Evolutionary conservation across 1,140 invertebrate genomes (phyloP), one percentile per base, ranked within the genome.

Genomic region (Brachystomella parvula): DNA sequence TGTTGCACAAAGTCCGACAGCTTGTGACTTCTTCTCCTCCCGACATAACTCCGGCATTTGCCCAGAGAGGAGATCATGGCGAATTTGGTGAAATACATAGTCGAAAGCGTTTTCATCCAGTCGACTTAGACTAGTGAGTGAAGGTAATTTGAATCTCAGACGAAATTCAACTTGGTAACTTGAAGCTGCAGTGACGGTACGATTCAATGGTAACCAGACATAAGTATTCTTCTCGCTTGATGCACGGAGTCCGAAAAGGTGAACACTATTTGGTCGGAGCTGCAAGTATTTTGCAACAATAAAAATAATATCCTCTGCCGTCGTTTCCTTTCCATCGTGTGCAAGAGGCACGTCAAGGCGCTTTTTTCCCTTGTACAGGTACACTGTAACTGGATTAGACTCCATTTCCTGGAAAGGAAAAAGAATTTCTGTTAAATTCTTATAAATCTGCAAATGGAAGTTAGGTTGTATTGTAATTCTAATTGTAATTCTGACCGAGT

Each of bases 21-120:
- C 79, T 78, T 90, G 85, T 57, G 83, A 78, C 76, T 87, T 87
- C 69, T 87, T 83, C 66, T 85, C 84, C 35, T 88, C 85, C 79
- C 87, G 89, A 64, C 83, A 82, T 61, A 91, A 85, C 75, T 90
- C 88, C 24, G 84, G 80, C 68, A 94, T 86, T 74, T 85, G 85
- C 73, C 87, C 89, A 49, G 88, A 81, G 39, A 90, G 78, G 21
- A 93, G 84, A 82, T 92, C 90, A 74, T 82, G 81, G 39, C 88
- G 80, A 32, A 86, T 86, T 85, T 94, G 92, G 77, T 86, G 84
- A 77, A 90, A 94, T 76, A 87, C 89, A 78, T 92, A 94, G 73
- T 90, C 83, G 75, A 89, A 91, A 17, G 89, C 86, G 61, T 83
- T 82, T 28, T 77, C 70, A 79, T 93, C 90, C 39, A 87, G 78